Conservation (phyloP, 2,888 invertebrate species). For the Microctonus brassicae region DNA sequence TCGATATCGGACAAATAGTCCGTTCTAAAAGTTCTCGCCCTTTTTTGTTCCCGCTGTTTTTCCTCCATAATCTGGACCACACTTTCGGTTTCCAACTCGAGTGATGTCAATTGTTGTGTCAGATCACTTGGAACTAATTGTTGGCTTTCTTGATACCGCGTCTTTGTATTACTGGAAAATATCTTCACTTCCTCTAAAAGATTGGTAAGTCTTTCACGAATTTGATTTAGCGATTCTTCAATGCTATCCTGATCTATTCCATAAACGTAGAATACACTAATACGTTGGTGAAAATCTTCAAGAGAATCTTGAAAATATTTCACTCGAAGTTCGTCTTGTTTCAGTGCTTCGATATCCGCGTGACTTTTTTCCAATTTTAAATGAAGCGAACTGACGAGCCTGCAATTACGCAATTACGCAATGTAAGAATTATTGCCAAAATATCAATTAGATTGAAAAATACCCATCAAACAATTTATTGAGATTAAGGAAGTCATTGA, state of each 20-base stretch:
- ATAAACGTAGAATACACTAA: constrained; percentile 78
- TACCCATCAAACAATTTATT: no score
- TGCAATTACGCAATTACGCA: constrained; percentile 63
- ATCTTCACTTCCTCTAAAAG: constrained; percentile 61
- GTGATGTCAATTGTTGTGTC: constrained; percentile 82
- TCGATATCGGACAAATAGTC: constrained; percentile 87
- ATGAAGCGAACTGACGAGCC: constrained; percentile 85
- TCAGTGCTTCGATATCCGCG: constrained; percentile 83
- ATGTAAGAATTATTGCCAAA: background rate
- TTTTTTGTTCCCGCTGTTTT: constrained; percentile 88
- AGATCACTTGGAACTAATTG: constrained; percentile 79
- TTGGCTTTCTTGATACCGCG: constrained; percentile 69
- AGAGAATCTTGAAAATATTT: constrained; percentile 79
- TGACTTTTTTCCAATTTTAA: constrained; percentile 82
- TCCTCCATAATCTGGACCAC: constrained; percentile 87
- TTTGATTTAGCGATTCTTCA: constrained; percentile 74
- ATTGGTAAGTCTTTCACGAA: constrained; percentile 67
- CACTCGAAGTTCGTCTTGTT: constrained; percentile 79
- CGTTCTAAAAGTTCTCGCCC: constrained; percentile 84
- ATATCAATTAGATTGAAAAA: no score
- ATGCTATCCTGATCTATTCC: constrained; percentile 79
- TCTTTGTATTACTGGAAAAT: constrained; percentile 67
- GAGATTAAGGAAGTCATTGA: no score
- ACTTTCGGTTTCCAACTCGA: constrained; percentile 86
- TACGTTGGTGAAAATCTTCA: constrained; percentile 70